Conservation (phyloP, 1,140 invertebrate species). For the Ctenoplectra terminalis region DNA sequence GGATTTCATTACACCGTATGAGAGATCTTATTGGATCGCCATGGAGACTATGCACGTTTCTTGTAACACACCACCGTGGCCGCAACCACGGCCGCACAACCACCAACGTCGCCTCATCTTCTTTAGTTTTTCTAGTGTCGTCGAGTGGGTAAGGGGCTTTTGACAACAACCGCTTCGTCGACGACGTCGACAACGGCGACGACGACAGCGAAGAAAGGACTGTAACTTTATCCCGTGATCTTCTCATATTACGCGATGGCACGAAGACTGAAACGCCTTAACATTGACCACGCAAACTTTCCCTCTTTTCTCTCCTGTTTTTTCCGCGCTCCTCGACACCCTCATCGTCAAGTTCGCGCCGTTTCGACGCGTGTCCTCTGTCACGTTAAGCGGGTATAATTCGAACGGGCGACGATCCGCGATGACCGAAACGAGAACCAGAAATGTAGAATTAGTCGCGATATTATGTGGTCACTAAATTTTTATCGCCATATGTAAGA, state of each 20-base stretch:
- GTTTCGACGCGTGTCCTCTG: background rate
- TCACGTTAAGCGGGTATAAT: slow-evolving; percentile 4
- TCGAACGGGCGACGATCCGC: background rate
- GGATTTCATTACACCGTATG: slow-evolving; percentile 64
- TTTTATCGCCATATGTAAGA: too few relatives aligned
- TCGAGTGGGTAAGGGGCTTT: slow-evolving; percentile 51
- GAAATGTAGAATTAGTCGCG: background rate
- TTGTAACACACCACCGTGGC: slow-evolving; percentile 37
- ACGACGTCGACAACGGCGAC: slow-evolving; percentile 11
- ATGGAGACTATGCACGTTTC: slow-evolving; percentile 59
- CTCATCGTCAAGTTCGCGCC: background rate
- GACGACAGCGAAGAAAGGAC: slow-evolving; percentile 36
- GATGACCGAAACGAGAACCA: background rate
- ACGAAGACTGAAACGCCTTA: slow-evolving; percentile 47
- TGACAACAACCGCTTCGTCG: slow-evolving; percentile 40
- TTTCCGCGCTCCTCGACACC: background rate
- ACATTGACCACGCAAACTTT: slow-evolving; percentile 21
- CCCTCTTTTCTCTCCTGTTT: slow-evolving; percentile 6
- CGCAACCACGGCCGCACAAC: background rate
- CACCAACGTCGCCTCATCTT: slow-evolving; percentile 42
- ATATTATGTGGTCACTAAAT: too few relatives aligned
- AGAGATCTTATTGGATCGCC: slow-evolving; percentile 55
- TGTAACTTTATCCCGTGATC: slow-evolving; percentile 64
- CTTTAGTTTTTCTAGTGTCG: slow-evolving; percentile 52
- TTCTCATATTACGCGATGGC: slow-evolving; percentile 62